Conservation (phyloP, 2,113 vertebrate genomes). For the Turnix velox region DNA sequence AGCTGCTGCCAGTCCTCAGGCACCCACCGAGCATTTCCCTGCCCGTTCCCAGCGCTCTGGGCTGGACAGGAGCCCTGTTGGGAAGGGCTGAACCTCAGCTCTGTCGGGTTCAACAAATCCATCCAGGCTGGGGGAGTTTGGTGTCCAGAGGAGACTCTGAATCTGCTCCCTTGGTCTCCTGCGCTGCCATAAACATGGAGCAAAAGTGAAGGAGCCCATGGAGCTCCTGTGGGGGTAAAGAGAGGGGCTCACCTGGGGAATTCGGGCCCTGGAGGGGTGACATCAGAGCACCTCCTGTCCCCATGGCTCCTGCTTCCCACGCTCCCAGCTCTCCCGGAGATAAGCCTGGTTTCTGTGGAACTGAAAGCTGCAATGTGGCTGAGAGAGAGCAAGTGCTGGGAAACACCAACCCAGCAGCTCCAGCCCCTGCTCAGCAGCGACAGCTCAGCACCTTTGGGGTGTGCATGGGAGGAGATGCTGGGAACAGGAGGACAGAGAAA, state of each 20-base stretch:
- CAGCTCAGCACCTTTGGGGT: background rate
- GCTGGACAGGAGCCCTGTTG: background rate
- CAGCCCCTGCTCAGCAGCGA: background rate
- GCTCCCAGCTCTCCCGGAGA: background rate
- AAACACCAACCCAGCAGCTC: background rate
- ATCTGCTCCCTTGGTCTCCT: background rate
- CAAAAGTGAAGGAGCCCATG: background rate
- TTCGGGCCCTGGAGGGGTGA: background rate
- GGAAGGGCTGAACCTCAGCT: rapidly evolving
- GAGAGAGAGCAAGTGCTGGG: background rate
- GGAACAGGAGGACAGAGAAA: background rate
- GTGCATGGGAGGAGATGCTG: background rate
- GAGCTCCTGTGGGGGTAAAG: background rate
- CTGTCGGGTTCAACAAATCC: rapidly evolving
- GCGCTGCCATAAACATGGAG: background rate
- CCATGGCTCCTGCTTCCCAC: background rate
- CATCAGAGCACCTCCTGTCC: background rate
- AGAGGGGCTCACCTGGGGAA: background rate
- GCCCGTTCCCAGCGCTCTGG: rapidly evolving
- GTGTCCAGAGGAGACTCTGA: background rate
- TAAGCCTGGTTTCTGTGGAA: background rate
- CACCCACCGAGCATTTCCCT: background rate
- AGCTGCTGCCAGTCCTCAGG: background rate
- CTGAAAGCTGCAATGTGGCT: background rate
- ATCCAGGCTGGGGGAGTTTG: background rate